Percentiles rank a stretch among this genome's conserved stretches.
phyloP scores from a whole-genome alignment of 2,888 invertebrate species.

The Cerastis leucographa region DNA sequence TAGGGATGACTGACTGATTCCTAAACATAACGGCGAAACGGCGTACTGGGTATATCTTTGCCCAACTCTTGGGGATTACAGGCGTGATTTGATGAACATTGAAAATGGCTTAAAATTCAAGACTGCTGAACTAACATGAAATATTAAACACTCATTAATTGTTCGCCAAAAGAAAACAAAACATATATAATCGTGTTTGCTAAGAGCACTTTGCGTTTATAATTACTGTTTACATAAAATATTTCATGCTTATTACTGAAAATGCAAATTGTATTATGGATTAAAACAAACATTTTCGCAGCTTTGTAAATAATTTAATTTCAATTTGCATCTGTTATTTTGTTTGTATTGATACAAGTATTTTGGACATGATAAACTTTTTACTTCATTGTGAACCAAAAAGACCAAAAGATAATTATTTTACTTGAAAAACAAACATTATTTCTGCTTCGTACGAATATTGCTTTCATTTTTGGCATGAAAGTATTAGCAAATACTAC shows the following conservation, averaged over 20 bases:
- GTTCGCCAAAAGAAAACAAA: background rate
- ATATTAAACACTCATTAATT: background rate
- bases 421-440: background rate
- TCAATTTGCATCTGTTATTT: constrained; percentile 18
- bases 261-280: constrained; percentile 12
- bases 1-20: background rate
- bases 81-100: background rate
- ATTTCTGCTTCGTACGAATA: background rate
- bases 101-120: background rate
- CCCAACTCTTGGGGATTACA: background rate
- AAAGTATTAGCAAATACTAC: background rate
- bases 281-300: constrained; percentile 24
- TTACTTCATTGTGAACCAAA: background rate
- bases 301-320: constrained; percentile 41
- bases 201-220: background rate
- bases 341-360: constrained; percentile 15
- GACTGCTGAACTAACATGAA: background rate
- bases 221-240: constrained; percentile 18
- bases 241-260: constrained; percentile 12
- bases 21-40: background rate
- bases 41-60: background rate
- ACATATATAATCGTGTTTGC: background rate
- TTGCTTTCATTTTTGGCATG: background rate
- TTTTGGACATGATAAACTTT: background rate
- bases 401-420: background rate